Conservation (phyloP, 2,797 vertebrate genomes). For the Sebastes melanostomus region DNA sequence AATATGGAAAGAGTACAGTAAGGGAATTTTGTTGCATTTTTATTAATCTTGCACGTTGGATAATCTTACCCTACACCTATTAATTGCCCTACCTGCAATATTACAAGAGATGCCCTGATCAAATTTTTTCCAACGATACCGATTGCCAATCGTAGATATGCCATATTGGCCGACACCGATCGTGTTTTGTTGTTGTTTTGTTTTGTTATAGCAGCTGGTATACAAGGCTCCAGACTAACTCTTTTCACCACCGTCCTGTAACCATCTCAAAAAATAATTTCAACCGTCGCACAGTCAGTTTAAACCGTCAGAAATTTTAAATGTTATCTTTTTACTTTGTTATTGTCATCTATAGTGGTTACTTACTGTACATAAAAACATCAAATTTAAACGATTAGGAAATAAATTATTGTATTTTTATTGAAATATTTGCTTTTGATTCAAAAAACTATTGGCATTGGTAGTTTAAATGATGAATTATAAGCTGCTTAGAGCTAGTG, state of each 20-base stretch:
- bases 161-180: not conserved
- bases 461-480: too few relatives aligned
- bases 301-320: not conserved
- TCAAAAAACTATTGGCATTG: too few relatives aligned
- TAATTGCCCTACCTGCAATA: not conserved
- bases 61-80: not conserved
- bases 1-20: not conserved
- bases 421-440: too few relatives aligned
- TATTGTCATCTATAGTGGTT: not conserved
- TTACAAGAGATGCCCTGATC: not conserved
- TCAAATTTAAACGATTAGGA: not conserved
- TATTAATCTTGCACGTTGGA: too few relatives aligned
- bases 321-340: not conserved
- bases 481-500: too few relatives aligned
- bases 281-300: not conserved
- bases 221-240: not conserved
- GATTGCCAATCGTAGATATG: not conserved
- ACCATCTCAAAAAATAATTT: not conserved
- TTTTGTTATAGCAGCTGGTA: not conserved
- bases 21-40: not conserved
- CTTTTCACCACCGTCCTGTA: not conserved
- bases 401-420: too few relatives aligned
- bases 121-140: not conserved
- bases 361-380: not conserved
- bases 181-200: not conserved